Evolutionary conservation across 53 echinoderm and acorn worm species (phyloP).

Genomic region (Temnopleurus reevesii): DNA sequence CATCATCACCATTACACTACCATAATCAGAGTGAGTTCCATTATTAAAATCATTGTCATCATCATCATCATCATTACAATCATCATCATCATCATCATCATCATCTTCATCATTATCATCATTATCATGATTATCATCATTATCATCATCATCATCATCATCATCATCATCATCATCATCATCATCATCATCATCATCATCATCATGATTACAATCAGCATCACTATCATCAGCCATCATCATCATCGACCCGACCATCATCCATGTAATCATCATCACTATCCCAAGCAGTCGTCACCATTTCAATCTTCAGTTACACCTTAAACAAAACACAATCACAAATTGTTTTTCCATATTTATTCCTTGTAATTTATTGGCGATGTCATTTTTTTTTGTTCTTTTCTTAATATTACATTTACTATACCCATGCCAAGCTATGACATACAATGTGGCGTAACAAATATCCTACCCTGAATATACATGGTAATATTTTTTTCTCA

Average conservation of each 20-base stretch:
- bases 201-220: neutral
- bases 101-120: neutral
- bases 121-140: neutral
- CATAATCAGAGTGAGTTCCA: no score
- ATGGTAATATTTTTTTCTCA: slow-evolving; percentile 2
- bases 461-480: slow-evolving; percentile 52
- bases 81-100: neutral
- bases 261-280: neutral
- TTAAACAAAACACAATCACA: neutral
- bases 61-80: neutral
- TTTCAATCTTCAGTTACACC: neutral
- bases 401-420: slow-evolving; percentile 43
- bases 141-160: neutral
- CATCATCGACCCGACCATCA: neutral
- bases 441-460: slow-evolving; percentile 28
- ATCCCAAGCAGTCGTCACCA: no score
- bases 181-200: neutral
- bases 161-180: neutral
- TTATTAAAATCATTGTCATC: neutral
- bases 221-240: neutral
- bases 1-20: neutral
- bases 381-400: neutral
- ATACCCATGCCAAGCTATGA: slow-evolving; percentile 52
- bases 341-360: slow-evolving; percentile 34
- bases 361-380: slow-evolving; percentile 60